Percentiles rank a stretch among this genome's conserved stretches.
phyloP scores from a whole-genome alignment of 2,113 vertebrate genomes.

The Nesoenas mayeri region DNA sequence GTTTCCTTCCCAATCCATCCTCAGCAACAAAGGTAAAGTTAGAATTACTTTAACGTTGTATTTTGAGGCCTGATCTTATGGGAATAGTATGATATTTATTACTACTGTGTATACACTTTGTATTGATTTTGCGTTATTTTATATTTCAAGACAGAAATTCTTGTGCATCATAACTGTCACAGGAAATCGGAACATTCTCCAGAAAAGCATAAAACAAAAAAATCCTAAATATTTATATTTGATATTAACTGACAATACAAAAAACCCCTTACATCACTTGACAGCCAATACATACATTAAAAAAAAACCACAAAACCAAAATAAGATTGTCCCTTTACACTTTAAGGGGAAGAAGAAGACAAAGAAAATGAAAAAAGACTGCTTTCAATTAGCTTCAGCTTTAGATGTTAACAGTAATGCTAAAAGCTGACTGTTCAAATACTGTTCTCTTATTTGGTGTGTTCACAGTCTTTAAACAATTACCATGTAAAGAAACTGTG shows the following conservation, averaged over 20 bases:
- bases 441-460: conserved; percentile 56
- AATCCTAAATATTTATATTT: neutral
- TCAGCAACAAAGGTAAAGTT: neutral
- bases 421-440: conserved; percentile 59
- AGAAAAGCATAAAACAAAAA: conserved; percentile 23
- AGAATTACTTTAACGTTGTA: neutral
- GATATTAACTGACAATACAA: conserved; percentile 9
- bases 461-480: conserved; percentile 53
- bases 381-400: conserved; percentile 33
- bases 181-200: neutral
- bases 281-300: conserved; percentile 19
- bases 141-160: neutral
- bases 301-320: conserved; percentile 28
- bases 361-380: neutral
- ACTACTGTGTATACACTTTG: neutral
- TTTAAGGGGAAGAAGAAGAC: neutral
- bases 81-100: neutral
- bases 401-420: conserved; percentile 25
- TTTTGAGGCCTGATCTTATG: neutral
- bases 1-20: neutral
- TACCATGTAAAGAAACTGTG: conserved; percentile 44
- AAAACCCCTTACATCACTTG: neutral
- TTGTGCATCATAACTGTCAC: neutral
- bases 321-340: conserved; percentile 57
- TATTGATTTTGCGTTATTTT: neutral